Conservation (phyloP, 1,140 invertebrate species). For the Brachystomella parvula region DNA sequence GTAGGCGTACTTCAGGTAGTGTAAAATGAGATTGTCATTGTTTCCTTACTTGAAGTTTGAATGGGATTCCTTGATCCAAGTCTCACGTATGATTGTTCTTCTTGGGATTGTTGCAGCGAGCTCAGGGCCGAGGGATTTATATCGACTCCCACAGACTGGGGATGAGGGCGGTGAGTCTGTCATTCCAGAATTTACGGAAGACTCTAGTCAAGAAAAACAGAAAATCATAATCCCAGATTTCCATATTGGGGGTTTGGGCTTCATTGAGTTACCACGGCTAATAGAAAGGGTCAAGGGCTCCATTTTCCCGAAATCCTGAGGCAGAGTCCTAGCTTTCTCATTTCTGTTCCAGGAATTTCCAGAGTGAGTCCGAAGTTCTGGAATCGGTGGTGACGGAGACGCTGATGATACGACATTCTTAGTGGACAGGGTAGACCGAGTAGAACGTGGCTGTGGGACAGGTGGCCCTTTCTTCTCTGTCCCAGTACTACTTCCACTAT, state of each 20-base stretch:
- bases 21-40: no score
- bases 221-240: not conserved
- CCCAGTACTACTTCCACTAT: not conserved
- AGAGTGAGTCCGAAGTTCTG: not conserved
- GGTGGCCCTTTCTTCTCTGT: not conserved
- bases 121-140: constrained; percentile 34
- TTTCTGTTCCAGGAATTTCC: not conserved
- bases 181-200: constrained; percentile 8
- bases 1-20: no score
- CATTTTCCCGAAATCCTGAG: not conserved
- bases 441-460: not conserved
- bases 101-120: constrained; percentile 37
- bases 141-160: constrained; percentile 26
- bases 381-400: not conserved
- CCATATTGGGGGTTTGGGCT: not conserved
- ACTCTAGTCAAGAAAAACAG: not conserved
- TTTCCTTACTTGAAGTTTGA: constrained; percentile 5
- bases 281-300: not conserved
- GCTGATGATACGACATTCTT: not conserved
- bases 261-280: not conserved
- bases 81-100: constrained; percentile 17
- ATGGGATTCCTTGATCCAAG: constrained; percentile 12
- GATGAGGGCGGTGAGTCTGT: constrained; percentile 33
- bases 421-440: not conserved
- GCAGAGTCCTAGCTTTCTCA: constrained; percentile 2